Evolutionary conservation across 2,888 invertebrate species (phyloP).

Genomic region (Acleris sparsana): DNA sequence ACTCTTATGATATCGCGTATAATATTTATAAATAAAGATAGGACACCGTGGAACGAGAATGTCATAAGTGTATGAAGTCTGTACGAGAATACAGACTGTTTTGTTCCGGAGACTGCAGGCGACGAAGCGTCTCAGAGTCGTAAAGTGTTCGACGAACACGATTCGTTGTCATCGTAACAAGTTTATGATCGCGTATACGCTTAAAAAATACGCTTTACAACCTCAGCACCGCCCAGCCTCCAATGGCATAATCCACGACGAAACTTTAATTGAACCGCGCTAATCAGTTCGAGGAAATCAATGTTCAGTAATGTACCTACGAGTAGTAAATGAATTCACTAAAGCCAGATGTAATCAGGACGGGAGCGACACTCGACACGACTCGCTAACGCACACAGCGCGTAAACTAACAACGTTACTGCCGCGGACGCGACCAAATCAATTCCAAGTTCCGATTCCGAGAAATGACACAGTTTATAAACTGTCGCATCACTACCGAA

Average conservation of each 20-base stretch:
- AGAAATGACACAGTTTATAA: slow-evolving; percentile 82
- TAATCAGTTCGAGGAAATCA: slow-evolving; percentile 51
- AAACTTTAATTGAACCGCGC: slow-evolving; percentile 20
- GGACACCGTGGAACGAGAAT: no score
- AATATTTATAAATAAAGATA: slow-evolving; percentile 21
- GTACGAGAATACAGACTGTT: no score
- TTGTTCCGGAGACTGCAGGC: slow-evolving; percentile 37
- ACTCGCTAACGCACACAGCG: slow-evolving; percentile 68
- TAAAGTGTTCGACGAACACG: slow-evolving; percentile 68
- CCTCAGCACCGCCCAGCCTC: slow-evolving; percentile 29
- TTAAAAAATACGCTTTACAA: slow-evolving; percentile 64
- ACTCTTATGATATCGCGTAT: slow-evolving; percentile 17
- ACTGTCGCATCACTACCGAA: slow-evolving; percentile 83
- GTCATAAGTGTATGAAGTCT: no score
- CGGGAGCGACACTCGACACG: slow-evolving; percentile 68
- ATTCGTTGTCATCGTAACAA: slow-evolving; percentile 70
- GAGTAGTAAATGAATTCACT: slow-evolving; percentile 74
- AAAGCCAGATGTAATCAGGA: slow-evolving; percentile 77
- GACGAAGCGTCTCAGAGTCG: slow-evolving; percentile 45
- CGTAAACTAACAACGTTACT: slow-evolving; percentile 79
- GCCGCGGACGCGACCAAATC: slow-evolving; percentile 80
- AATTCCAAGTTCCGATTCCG: slow-evolving; percentile 81
- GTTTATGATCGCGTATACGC: slow-evolving; percentile 59
- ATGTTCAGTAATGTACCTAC: slow-evolving; percentile 68
- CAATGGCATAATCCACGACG: slow-evolving; percentile 32